A percentile compares a stretch with the other conserved stretches of the same genome.
phyloP scores from a whole-genome alignment of 1,140 invertebrate genomes.

The Armadillidium nasatum region DNA sequence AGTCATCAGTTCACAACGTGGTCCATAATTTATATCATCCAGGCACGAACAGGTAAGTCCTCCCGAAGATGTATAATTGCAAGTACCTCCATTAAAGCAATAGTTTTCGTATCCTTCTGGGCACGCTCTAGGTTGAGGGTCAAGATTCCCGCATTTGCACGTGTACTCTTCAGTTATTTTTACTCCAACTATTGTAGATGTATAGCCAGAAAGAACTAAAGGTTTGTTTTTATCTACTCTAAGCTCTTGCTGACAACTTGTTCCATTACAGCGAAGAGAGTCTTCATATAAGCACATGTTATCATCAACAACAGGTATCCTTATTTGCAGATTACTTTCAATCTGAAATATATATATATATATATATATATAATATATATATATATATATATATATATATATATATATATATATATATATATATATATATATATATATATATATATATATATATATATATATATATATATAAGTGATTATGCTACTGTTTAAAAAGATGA shows the following conservation, averaged over 20 bases:
- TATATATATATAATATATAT: background rate
- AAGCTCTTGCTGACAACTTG: conserved; percentile 36
- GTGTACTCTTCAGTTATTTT: conserved; percentile 79
- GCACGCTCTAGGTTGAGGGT: conserved; percentile 56
- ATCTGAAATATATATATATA: conserved; percentile 56
- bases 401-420: too few relatives aligned
- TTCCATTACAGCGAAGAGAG: conserved; percentile 51
- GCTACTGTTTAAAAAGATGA: too few relatives aligned
- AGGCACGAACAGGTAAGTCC: conserved; percentile 28
- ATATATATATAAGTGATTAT: too few relatives aligned
- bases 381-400: background rate
- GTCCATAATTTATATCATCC: conserved; percentile 59
- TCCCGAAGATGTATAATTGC: conserved; percentile 19
- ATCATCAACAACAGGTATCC: conserved; percentile 94
- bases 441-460: too few relatives aligned
- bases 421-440: too few relatives aligned
- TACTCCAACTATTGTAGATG: conserved; percentile 88
- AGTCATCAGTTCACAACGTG: conserved; percentile 89
- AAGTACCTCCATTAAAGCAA: conserved; percentile 83
- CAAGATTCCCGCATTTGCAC: conserved; percentile 83
- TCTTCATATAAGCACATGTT: conserved; percentile 94
- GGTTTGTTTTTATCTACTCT: conserved; percentile 56
- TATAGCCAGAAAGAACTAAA: conserved; percentile 92
- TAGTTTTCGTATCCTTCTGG: conserved; percentile 8
- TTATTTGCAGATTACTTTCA: conserved; percentile 84